Conservation (phyloP, 1,140 invertebrate species). For the Dendrolimus kikuchii region DNA sequence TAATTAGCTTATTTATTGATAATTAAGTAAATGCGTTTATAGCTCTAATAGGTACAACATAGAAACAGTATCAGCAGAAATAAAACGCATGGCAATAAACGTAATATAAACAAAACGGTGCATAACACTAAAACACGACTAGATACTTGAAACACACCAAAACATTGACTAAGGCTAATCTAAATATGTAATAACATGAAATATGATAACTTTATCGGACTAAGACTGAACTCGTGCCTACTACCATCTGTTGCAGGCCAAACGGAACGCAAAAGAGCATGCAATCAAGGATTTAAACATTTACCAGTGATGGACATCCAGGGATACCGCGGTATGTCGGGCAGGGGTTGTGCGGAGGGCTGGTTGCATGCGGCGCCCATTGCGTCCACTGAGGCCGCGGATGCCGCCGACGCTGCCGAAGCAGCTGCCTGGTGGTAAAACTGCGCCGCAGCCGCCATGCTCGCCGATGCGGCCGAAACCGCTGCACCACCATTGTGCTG, state of each 20-base stretch:
- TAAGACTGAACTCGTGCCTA: no score
- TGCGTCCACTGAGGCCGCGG: conserved; percentile 68
- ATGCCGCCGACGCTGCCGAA: conserved; percentile 73
- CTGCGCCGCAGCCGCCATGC: conserved; percentile 86
- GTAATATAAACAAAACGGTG: no score
- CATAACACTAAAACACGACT: no score
- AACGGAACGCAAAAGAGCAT: conserved; percentile 21
- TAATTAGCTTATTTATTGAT: not conserved
- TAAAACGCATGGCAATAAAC: no score
- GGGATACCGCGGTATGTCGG: conserved; percentile 93
- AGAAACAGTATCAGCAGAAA: no score
- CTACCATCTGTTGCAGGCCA: conserved; percentile 12
- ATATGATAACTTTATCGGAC: not conserved
- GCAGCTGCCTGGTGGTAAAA: conserved; percentile 89
- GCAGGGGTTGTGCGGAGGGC: conserved; percentile 81
- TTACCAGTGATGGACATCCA: conserved; percentile 98
- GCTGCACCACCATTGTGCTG: conserved; percentile 84
- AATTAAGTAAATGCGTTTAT: no score
- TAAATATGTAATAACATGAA: no score
- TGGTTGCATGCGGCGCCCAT: conserved; percentile 72
- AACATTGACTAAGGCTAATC: no score
- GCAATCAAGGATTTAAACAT: conserved; percentile 59
- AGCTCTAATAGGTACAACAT: no score
- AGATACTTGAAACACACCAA: no score
- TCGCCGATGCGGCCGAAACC: conserved; percentile 80